Evolutionary conservation across 1,140 invertebrate genomes (phyloP).

Genomic region (Drosophila micromelanica): DNA sequence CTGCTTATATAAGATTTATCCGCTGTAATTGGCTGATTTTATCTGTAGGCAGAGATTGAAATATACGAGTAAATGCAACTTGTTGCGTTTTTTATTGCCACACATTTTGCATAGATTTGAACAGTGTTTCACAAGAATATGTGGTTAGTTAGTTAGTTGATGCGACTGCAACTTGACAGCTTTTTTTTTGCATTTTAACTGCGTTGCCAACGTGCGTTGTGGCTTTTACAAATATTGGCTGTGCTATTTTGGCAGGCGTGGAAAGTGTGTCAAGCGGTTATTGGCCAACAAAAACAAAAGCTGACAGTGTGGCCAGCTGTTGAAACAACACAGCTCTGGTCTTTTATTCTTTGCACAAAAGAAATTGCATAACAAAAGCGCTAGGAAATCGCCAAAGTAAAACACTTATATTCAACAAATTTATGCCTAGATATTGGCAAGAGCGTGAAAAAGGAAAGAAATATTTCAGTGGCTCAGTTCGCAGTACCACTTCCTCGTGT

Average conservation of each 20-base stretch:
- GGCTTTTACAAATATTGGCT: slow-evolving; percentile 59
- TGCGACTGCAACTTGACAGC: slow-evolving; percentile 42
- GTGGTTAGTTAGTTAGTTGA: slow-evolving; percentile 2
- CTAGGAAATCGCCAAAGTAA: slow-evolving; percentile 58
- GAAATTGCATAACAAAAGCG: slow-evolving; percentile 46
- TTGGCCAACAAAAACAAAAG: slow-evolving; percentile 65
- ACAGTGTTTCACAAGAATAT: slow-evolving; percentile 30
- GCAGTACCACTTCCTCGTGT: slow-evolving; percentile 73
- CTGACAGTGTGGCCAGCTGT: slow-evolving; percentile 51
- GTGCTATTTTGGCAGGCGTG: slow-evolving; percentile 40
- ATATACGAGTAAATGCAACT: slow-evolving; percentile 15
- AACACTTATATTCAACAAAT: slow-evolving; percentile 34
- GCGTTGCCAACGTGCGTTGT: slow-evolving; percentile 8
- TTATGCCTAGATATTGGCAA: slow-evolving; percentile 60
- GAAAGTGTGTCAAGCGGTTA: slow-evolving; percentile 65
- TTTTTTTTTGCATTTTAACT: slow-evolving; percentile 28
- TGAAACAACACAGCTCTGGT: slow-evolving; percentile 35
- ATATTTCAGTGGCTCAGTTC: slow-evolving; percentile 69
- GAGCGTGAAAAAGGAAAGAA: slow-evolving; percentile 62
- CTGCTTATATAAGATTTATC: slow-evolving; percentile 36
- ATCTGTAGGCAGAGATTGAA: slow-evolving; percentile 13
- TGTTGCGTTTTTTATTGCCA: slow-evolving; percentile 38
- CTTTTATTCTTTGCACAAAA: slow-evolving; percentile 59
- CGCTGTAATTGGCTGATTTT: slow-evolving; percentile 30
- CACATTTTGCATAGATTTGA: slow-evolving; percentile 38